phyloP scores from a whole-genome alignment of 2,113 vertebrate genomes.

The Damaliscus lunatus region DNA sequence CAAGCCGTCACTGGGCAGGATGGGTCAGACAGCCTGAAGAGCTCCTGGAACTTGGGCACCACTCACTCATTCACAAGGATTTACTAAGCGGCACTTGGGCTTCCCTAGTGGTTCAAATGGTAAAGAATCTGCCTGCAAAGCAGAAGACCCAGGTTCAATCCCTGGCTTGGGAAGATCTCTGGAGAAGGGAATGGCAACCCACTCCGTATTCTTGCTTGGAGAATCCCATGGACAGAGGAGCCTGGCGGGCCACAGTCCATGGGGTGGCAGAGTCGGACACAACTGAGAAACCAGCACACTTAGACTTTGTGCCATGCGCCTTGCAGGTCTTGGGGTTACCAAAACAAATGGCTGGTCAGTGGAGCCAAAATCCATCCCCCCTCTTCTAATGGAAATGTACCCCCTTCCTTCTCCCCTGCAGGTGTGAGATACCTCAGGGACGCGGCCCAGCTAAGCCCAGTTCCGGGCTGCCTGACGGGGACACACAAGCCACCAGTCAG shows the following conservation, averaged over 20 bases:
- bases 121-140: background rate
- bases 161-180: background rate
- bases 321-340: background rate
- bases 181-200: background rate
- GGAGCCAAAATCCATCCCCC: background rate
- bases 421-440: background rate
- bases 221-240: background rate
- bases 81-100: background rate
- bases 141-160: background rate
- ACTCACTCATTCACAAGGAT: background rate
- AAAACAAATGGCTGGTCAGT: background rate
- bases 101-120: background rate
- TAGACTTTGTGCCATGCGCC: background rate
- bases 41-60: background rate
- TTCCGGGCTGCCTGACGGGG: background rate
- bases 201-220: background rate
- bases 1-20: background rate
- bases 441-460: background rate
- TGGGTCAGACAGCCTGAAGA: background rate
- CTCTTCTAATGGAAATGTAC: background rate
- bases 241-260: background rate
- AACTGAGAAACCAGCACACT: background rate
- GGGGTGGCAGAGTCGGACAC: background rate
- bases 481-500: background rate
- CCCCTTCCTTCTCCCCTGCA: background rate